Evolutionary conservation across 2,888 invertebrate genomes (phyloP), one percentile per base, ranked within the genome.

Genomic region (Amblyjoppa proteus): DNA sequence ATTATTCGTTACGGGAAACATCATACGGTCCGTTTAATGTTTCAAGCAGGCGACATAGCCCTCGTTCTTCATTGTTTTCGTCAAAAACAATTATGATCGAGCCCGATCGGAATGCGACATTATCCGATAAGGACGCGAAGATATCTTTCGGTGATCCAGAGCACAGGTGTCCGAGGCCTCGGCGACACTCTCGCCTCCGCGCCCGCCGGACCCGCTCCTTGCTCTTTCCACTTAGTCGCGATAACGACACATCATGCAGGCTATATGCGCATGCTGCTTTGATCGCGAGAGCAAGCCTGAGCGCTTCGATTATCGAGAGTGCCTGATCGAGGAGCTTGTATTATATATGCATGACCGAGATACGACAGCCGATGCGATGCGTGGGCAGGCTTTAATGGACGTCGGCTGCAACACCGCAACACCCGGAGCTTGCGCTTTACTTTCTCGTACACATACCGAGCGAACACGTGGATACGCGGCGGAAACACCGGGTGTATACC

Each of bases 311-410:
- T 82, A 76, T 71, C 51, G 61, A 71, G 41, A 77, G 64, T 77
- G 76, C 76, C 61, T 56, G 79, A 79, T 79, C 70, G 31, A 25
- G 20, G 53, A 68, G 31, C 64, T 77, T 69, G 49, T 49, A 45
- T 61, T 78, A 78, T 77, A 34, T 56, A 73, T 9, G 38, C 53
- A 41, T 64, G 9, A 20, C 20, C 20, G n/a, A 68, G 20, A 20
- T 16, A 68, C 9, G 66, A 41, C 11, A 20, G 66, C 25, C 38
- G 61, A 51, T n/a, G 28, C 25, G 51, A 56, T 56, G 71, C 84
- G 81, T 75, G 28, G 53, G 84, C 41, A 76, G 76, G 58, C 68
- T 61, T 80, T 87, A 82, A 84, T 84, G 75, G 86, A 82, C 41
- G 51, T 58, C 58, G 78, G 74, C 74, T 69, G 73, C 73, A 81